Base-by-base conservation (phyloP, 2,797 vertebrate species). In the Uromys caudimaculatus region DNA sequence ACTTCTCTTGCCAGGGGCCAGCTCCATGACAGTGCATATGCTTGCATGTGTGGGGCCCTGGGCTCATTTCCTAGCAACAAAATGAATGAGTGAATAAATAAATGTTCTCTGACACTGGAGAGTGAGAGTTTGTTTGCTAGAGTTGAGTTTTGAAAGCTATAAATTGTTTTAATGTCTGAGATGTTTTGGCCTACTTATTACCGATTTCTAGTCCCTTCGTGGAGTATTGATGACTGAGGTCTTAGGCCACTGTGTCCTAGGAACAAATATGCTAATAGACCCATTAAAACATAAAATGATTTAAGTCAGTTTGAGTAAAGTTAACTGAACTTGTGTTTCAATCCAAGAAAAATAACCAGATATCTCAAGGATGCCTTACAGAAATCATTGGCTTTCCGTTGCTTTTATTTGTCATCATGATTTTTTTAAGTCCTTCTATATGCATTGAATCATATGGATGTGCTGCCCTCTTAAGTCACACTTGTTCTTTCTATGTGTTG, bases 221-320 rank as follows among this genome's bases (percentile, higher is more conserved):
- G 17, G 75, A 27, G 76, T 58, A 4, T 19, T 69, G 11, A 77
- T 76, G 75, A 76, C 2, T 29, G 41, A 64, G 62, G n/a, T 62
- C 13, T 52, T 44, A 76, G 77, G 44, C 27, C 67, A 38, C 73
- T 62, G 12, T 52, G 38, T 89, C 56, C 62, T 47, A 24, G 58
- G 32, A 56, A 87, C 54, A 90, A 64, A 89, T 47, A 62, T 60
- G 50, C 23, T 2, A 1, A 82, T 23, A 56, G 16, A 92, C 52
- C n/a, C 78, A 29, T 64, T 95, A 77, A 93, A 95, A 64, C 4
- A 78, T 6, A 23, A 78, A 60, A 69, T 87, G 62, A 82, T 78
- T 96, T 83, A 83, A 62, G 69, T 94, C 75, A 47, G n/a, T 56
- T 92, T 84, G 62, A 90, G 32, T 79, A 76, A 83, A 86, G 64